Base-by-base conservation (phyloP, 2,888 invertebrate species). In the Macroteleia sp. region DNA sequence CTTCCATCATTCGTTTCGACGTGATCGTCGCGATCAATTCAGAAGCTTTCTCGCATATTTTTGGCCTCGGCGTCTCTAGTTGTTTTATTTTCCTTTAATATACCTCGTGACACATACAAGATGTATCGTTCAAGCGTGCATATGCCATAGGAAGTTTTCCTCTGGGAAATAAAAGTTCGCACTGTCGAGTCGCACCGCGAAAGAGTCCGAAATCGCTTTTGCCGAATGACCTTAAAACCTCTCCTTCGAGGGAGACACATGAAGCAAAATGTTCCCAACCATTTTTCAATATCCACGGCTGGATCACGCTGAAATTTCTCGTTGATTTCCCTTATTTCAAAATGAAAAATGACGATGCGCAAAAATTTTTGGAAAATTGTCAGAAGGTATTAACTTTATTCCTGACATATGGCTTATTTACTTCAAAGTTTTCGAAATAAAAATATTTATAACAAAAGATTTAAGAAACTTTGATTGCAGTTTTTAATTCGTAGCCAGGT, bases 161-260 rank as follows among this genome's bases (percentile, higher is more conserved):
- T 57, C 48, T 30, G 77, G 80, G 80, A 80, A 80, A 80, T 80
- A 80, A 77, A 80, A 80, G 66, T 80, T 80, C 59, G 57, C 76
- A 54, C 71, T 62, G 61, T 67, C 64, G 54, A 69, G 70, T 59
- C 56, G 61, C 64, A 16, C 70, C 61, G 56, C 79, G 67, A 57
- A 67, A 57, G 61, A 64, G 73, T 69, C 50, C 73, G 46, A 62
- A 64, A 67, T 76, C 73, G 62, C 69, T 66, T 71, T 76, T 62
- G 64, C 50, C 62, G 56, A 52, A 57, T 75, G 75, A 75, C 67
- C 75, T 75, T 75, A 56, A 69, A 69, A 54, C 61, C 46, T 44
- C 57, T 30, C 30, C 50, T 17, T 14, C 36, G 32, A 25, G 22
- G 25, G 28, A 20, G 41, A 42, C 30, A 64, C 54, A 8, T 20